Base-by-base conservation (phyloP, 30 jellyfish, hydroid and myxozoan species). In the Aurelia aurita region DNA sequence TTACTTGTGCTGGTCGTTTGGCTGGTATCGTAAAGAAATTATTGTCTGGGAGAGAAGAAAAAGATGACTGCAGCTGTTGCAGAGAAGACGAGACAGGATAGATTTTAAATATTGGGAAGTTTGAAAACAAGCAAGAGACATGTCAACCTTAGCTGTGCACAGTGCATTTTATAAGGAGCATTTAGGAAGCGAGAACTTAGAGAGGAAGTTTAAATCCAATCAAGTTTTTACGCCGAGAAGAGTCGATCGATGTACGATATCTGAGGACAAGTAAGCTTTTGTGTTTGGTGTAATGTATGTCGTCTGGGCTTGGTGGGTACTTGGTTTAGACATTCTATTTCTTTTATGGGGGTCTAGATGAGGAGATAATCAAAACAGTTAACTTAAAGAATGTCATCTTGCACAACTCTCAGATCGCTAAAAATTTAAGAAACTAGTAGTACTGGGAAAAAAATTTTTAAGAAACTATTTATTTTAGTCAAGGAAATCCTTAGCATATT, bases 141-240 rank as follows among this genome's bases (percentile, higher is more conserved):
- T 87, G 96, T 66, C 96, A 43, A 87, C 96, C 3, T 59, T 87
- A 39, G 96, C 96, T 11, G 53, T 87, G 53, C 86, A 87, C 68
- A 87, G 90, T 69, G 81, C 87, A 15, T 68, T 75, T 34, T 87
- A 90, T 75, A 90, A 90, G 74, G 91, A 82, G 59, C 91, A 74
- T 67, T 23, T 70, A 25, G 92, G 94, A 64, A 75, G 89, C 16
- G 90, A 77, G 27, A 35, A 82, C 32, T 57, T 90, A 23, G 79
- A 87, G 55, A 77, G 86, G 58, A 90, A 72, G 21, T 90, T 82
- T 43, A 86, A 90, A 61, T 90, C 97, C 20, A 90, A 79, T 54
- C 86, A 79, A 34, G 86, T 90, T 15, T 87, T 79, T 58, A 82
- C 97, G 11, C 97, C 97, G 20, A 59, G 51, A 39, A 87, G 83